Evolutionary conservation across 2,888 invertebrate genomes (phyloP).

Genomic region (Thyatira batis): DNA sequence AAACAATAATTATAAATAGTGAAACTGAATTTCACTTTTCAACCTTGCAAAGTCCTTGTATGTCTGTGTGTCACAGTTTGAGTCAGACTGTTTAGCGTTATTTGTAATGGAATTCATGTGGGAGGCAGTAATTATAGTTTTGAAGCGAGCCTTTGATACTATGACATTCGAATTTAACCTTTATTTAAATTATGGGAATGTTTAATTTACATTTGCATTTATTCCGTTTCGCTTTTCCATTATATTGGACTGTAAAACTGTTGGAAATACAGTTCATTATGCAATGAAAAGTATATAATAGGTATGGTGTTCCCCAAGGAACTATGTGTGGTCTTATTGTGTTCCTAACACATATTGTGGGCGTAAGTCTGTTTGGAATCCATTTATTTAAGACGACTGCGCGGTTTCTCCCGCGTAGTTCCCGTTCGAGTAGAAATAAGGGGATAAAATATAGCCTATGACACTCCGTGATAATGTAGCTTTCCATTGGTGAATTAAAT

Average conservation of each 20-base stretch:
- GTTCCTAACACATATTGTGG: neutral
- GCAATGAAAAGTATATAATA: neutral
- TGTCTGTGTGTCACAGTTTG: neutral
- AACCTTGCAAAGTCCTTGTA: constrained; percentile 1
- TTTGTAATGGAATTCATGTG: constrained; percentile 1
- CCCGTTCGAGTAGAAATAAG: too few species aligned
- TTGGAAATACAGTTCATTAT: neutral
- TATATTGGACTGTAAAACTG: neutral
- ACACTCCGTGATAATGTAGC: too few species aligned
- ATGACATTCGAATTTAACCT: neutral
- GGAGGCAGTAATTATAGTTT: neutral
- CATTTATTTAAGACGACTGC: too few species aligned
- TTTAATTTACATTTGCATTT: neutral
- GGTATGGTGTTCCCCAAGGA: neutral
- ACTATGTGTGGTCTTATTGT: neutral
- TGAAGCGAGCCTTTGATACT: neutral
- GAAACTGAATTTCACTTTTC: neutral
- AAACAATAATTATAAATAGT: neutral
- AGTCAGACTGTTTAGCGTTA: constrained; percentile 1
- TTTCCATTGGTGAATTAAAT: too few species aligned
- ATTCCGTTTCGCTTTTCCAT: neutral
- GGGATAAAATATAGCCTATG: too few species aligned
- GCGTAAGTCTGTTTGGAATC: neutral
- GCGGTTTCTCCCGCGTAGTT: too few species aligned
- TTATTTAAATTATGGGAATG: neutral